phyloP scores from a whole-genome alignment of 2,888 invertebrate species.

The Pammene aurita region DNA sequence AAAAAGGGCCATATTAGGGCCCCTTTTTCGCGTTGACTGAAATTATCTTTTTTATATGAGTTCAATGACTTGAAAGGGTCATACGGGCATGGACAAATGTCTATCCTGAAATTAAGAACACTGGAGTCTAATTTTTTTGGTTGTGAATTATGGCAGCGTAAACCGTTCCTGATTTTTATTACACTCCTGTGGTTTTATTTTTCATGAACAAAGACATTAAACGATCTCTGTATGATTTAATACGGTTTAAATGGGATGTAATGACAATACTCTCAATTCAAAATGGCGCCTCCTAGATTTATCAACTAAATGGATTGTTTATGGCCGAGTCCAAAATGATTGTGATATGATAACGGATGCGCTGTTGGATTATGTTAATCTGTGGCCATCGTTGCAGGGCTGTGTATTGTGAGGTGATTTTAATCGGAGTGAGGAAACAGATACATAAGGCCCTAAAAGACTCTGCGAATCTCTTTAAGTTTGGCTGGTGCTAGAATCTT shows the following conservation, averaged over 20 bases:
- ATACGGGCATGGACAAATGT: too few species aligned
- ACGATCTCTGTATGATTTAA: too few species aligned
- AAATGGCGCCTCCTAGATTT: slow-evolving; percentile 12
- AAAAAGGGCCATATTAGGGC: too few species aligned
- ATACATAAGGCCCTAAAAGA: slow-evolving; percentile 16
- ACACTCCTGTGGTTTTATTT: not conserved
- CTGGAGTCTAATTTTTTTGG: not conserved
- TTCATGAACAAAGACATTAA: not conserved
- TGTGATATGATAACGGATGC: slow-evolving; percentile 73
- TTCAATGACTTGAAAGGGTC: too few species aligned
- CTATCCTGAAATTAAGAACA: not conserved
- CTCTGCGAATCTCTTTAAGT: not conserved
- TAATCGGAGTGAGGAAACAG: slow-evolving; percentile 30
- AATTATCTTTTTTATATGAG: too few species aligned
- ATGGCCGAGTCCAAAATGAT: slow-evolving; percentile 66
- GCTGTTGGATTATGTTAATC: slow-evolving; percentile 57
- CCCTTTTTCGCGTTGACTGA: too few species aligned
- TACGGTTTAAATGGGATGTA: too few species aligned
- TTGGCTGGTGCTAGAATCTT: not conserved
- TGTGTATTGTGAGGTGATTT: slow-evolving; percentile 40
- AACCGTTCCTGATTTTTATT: slow-evolving; percentile 1
- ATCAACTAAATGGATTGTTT: slow-evolving; percentile 10
- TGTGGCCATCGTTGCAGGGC: slow-evolving; percentile 47
- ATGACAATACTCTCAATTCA: not conserved
- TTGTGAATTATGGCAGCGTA: slow-evolving; percentile 16